Evolutionary conservation across 1,140 invertebrate species (phyloP).

Genomic region (Yoshiicerus persimilis): DNA sequence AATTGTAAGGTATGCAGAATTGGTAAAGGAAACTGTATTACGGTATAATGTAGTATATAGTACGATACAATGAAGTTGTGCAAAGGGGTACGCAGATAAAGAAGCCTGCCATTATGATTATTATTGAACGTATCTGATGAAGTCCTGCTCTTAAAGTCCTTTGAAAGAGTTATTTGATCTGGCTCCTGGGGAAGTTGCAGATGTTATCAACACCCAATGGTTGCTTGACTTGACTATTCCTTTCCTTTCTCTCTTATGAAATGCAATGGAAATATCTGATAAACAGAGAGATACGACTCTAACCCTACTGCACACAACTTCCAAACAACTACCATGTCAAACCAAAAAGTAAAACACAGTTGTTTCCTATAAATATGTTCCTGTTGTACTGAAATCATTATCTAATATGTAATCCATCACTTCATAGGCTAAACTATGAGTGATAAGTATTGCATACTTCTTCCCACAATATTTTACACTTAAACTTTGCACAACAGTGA

Average conservation of each 20-base stretch:
- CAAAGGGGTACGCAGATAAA: slow-evolving; percentile 23
- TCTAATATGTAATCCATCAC: neutral
- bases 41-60: neutral
- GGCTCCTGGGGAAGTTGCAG: slow-evolving; percentile 43
- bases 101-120: slow-evolving; percentile 39
- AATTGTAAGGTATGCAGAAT: neutral
- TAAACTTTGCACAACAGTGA: neutral
- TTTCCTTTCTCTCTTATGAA: slow-evolving; percentile 14
- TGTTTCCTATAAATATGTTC: neutral
- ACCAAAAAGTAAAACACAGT: neutral
- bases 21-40: neutral
- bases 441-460: neutral
- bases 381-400: neutral
- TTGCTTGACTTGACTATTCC: neutral
- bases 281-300: neutral
- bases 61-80: neutral
- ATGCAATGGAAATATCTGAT: neutral
- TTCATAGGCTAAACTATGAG: neutral
- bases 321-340: neutral
- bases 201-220: slow-evolving; percentile 37
- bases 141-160: slow-evolving; percentile 40
- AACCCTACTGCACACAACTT: neutral
- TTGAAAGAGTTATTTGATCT: slow-evolving; percentile 47
- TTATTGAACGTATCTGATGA: slow-evolving; percentile 44
- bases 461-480: too few relatives aligned